Evolutionary conservation across 1,140 invertebrate genomes (phyloP), one percentile per base, ranked within the genome.

Genomic region (Hylyphantes graminicola): DNA sequence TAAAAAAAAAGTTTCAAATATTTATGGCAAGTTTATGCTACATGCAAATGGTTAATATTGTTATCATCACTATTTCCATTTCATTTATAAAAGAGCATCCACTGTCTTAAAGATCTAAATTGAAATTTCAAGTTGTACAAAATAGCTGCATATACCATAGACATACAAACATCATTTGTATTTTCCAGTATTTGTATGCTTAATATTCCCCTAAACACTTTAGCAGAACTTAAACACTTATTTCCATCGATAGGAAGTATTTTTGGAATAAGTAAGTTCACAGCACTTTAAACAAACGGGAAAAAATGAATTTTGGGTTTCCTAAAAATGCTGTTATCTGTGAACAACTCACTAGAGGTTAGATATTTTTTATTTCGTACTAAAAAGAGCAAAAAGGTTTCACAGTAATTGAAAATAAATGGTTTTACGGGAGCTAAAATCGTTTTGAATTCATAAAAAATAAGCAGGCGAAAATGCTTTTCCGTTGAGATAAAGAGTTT

Each of bases 391-490:
- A 70, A 70, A 70, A 51, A 54, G 68, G 50, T 70, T 70, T 48
- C 54, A 13, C 72, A 74, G 72, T 74, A 74, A 74, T 74, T 74
- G 72, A 74, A 74, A 74, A 74, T 74, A 74, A 74, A 74, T 74
- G 72, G 72, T 74, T 74, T 74, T 70, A 70, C 72, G 72, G 72
- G 35, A 50, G 53, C 68, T 51, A 17, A 70, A 70, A 70, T 53
- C 72, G 54, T 74, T 57, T 57, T 55, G 72, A 74, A 74, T 74
- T 55, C 53, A 57, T 53, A 57, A 74, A 74, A 74, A 70, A 70
- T 48, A 59, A 59, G 54, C 67, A 7, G 19, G 67, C 50, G 50
- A 70, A 70, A 70, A 70, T 70, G 67, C 67, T 70, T 70, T 70
- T 70, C 67, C 67, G 72, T 74, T 55, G 72, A 59, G 72, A 74